Evolutionary conservation across 2,113 vertebrate species (phyloP).

Genomic region (Rattus rattus): DNA sequence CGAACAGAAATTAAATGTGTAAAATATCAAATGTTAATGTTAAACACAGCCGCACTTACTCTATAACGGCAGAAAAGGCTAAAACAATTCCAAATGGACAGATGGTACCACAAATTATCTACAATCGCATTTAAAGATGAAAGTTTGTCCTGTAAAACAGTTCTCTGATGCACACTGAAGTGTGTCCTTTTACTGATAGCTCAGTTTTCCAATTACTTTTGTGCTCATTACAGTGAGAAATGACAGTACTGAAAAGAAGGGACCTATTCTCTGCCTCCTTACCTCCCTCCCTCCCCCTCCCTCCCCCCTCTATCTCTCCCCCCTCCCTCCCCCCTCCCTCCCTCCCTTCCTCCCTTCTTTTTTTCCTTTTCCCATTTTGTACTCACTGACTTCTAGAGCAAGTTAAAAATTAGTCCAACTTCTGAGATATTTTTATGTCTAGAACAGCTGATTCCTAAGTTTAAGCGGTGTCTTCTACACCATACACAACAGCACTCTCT

Average conservation of each 20-base stretch:
- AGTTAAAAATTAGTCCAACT: conserved; percentile 83
- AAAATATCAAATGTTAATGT: conserved; percentile 97
- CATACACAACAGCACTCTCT: not conserved
- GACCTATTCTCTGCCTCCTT: conserved; percentile 41
- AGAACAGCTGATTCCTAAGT: conserved; percentile 66
- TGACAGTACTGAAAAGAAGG: conserved; percentile 84
- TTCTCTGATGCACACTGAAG: conserved; percentile 88
- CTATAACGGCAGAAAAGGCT: conserved; percentile 91
- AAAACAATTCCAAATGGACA: conserved; percentile 91
- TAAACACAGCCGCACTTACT: conserved; percentile 91
- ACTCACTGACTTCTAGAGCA: conserved; percentile 77
- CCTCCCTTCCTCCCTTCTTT: conserved; percentile 4
- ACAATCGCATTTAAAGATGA: conserved; percentile 93
- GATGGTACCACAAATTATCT: conserved; percentile 94
- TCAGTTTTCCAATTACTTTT: conserved; percentile 90
- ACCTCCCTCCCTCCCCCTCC: not conserved
- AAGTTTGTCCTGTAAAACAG: conserved; percentile 90
- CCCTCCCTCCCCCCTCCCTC: not conserved
- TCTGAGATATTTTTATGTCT: conserved; percentile 74
- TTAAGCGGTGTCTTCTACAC: conserved; percentile 28
- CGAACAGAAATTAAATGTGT: conserved; percentile 96
- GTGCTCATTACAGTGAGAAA: conserved; percentile 89
- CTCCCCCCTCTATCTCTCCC: too few relatives aligned
- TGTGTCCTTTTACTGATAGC: conserved; percentile 90
- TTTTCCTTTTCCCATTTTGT: conserved; percentile 12